Conservation (phyloP, 1,140 invertebrate species). For the Achroia grisella region DNA sequence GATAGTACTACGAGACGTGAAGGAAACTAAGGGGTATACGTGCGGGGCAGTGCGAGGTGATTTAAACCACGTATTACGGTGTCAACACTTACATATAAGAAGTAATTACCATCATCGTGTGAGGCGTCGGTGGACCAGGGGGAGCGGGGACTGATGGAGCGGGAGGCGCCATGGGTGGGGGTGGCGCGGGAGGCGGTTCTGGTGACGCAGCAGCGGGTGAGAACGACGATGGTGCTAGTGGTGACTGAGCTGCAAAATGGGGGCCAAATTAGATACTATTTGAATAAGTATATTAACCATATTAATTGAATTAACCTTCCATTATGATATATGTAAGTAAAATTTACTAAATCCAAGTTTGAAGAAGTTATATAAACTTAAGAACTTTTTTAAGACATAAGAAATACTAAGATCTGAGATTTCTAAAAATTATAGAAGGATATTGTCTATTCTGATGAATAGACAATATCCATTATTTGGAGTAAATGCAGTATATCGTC, state of each 20-base stretch:
- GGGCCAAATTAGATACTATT: too few species aligned
- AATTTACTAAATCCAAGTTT: too few species aligned
- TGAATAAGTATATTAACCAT: too few species aligned
- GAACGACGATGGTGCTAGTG: constrained; percentile 62
- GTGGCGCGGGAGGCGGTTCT: constrained; percentile 67
- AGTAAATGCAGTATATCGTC: too few species aligned
- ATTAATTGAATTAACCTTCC: too few species aligned
- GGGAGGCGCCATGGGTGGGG: constrained; percentile 55
- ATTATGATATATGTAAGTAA: too few species aligned
- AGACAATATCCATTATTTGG: too few species aligned
- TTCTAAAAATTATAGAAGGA: too few species aligned
- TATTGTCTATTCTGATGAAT: too few species aligned
- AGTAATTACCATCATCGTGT: constrained; percentile 80
- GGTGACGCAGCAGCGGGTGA: constrained; percentile 61
- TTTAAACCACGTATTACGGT: constrained; percentile 62
- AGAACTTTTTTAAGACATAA: too few species aligned
- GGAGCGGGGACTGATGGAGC: constrained; percentile 54
- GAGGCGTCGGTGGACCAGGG: constrained; percentile 60
- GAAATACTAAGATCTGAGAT: too few species aligned
- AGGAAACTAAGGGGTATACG: constrained; percentile 20
- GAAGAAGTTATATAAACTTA: too few species aligned
- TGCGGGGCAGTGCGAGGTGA: constrained; percentile 58
- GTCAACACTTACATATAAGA: constrained; percentile 81
- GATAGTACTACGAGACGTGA: constrained; percentile 13
- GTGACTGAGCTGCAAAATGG: constrained; percentile 47